Evolutionary conservation across 2,797 vertebrate genomes (phyloP).

Genomic region (Thunnus albacares): DNA sequence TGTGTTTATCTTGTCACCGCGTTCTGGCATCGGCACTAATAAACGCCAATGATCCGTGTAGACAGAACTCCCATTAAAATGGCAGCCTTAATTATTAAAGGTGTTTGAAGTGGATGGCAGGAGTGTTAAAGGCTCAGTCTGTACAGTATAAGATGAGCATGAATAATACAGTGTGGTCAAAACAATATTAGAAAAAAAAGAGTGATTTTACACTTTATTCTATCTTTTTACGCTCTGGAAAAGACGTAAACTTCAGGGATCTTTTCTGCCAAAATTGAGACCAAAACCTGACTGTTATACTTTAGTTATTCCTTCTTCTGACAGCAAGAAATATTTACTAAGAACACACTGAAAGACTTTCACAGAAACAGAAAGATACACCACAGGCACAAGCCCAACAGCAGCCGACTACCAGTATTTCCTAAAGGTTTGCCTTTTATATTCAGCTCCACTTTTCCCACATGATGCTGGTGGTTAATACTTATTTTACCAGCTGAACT

Average conservation of each 20-base stretch:
- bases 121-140: background rate
- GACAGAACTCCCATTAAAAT: constrained; percentile 28
- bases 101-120: background rate
- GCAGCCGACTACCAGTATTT: background rate
- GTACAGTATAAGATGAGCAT: background rate
- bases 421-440: too few species aligned
- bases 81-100: constrained; percentile 28
- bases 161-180: background rate
- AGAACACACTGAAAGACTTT: background rate
- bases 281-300: background rate
- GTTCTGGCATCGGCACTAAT: constrained; percentile 3
- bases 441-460: too few species aligned
- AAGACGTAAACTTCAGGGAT: background rate
- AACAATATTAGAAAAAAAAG: background rate
- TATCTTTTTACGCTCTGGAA: too few species aligned
- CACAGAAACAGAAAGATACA: background rate
- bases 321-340: background rate
- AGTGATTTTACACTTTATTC: background rate
- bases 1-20: constrained; percentile 1
- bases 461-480: too few species aligned
- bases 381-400: too few species aligned
- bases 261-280: too few species aligned
- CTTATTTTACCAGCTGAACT: too few species aligned
- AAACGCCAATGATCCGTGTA: constrained; percentile 29
- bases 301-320: background rate